Conservation (phyloP, 2,797 vertebrate genomes). For the Xiphorhynchus erythropygius region DNA sequence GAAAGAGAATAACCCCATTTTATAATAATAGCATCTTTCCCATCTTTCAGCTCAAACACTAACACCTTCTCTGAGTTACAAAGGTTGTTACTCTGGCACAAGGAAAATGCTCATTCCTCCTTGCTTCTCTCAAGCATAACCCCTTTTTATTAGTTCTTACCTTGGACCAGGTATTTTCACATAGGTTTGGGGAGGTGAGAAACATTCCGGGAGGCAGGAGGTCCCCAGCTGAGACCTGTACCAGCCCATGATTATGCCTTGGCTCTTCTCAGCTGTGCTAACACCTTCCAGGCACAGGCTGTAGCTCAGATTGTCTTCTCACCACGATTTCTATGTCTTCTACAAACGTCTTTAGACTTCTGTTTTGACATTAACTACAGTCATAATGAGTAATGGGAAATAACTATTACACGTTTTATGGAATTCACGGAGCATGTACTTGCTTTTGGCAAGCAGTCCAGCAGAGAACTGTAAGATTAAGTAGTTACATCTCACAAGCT, state of each 20-base stretch:
- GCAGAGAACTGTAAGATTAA: not conserved
- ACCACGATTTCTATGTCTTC: not conserved
- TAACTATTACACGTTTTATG: not conserved
- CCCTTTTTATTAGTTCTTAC: not conserved
- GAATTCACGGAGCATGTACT: not conserved
- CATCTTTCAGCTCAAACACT: not conserved
- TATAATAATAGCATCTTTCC: not conserved
- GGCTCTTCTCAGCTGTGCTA: not conserved
- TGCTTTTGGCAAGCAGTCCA: not conserved
- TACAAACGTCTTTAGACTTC: not conserved
- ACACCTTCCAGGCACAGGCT: not conserved
- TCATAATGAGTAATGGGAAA: not conserved
- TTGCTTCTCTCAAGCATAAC: accelerated
- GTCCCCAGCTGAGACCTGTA: not conserved
- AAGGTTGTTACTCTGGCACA: not conserved
- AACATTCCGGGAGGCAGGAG: not conserved
- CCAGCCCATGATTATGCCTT: not conserved
- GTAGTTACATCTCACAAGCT: not conserved
- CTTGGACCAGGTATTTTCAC: not conserved
- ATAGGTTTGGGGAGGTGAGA: not conserved
- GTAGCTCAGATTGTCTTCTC: not conserved
- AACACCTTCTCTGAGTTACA: not conserved
- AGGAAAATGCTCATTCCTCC: not conserved
- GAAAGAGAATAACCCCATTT: not conserved
- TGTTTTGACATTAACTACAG: not conserved